Base-by-base conservation (phyloP, 2,888 invertebrate genomes). In the Eucera pruinosa region DNA sequence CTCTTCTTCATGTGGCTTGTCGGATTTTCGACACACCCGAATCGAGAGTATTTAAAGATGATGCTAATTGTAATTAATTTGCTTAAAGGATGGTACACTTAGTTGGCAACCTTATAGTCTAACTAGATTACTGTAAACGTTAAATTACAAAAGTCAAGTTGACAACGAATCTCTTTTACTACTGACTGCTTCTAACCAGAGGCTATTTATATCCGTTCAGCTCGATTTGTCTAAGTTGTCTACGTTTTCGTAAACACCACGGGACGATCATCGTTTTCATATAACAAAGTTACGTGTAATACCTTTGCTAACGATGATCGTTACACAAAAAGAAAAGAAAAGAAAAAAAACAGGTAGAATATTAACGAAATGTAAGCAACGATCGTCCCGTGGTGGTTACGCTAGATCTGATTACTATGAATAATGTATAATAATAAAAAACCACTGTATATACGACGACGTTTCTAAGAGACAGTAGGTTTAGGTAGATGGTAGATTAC, bases 401-500 rank as follows among this genome's bases (percentile, higher is more conserved):
- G 65, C 83, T 83, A 85, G 57, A 62, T 79, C 50, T 54, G 60
- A 60, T 66, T 72, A 85, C 85, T 85, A 84, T 84, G 62, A 66
- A 78, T 79, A 83, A 81, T 79, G 72, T 82, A 52, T 83, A 83
- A 78, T 67, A 85, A 88, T 85, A 86, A 88, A 84, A 87, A 86
- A 88, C 85, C 88, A 90, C 85, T 89, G 83, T 85, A 86, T 89
- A 89, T 85, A 90, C 86, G 90, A 89, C 86, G 90, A 89, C 82
- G 85, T 86, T 87, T 89, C 90, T 90, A 91, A 91, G 87, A 91
- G 89, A 91, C 89, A 91, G 88, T 89, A 90, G 90, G 86, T 90
- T 80, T 90, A 91, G 90, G 90, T 91, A 91, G 90, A 90, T 92
- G 89, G 90, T 91, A 90, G 88, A 91, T 92, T 92, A 92, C 92